Evolutionary conservation across 2,797 vertebrate species (phyloP).

Genomic region (Enteromius mattozi): DNA sequence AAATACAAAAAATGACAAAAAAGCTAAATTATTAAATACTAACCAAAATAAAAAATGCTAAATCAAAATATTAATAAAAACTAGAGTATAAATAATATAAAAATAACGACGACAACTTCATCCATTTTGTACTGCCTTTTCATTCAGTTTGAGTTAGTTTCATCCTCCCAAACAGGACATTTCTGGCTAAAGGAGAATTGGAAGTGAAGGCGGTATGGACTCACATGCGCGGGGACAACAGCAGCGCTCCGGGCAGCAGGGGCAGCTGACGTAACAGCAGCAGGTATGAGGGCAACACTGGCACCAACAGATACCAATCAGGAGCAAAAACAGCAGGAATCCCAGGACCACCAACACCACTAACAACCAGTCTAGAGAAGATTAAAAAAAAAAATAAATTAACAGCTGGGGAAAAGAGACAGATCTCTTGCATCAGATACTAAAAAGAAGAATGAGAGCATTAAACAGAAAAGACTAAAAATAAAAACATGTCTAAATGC

Average conservation of each 20-base stretch:
- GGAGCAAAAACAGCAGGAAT: constrained; percentile 79
- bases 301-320: constrained; percentile 91
- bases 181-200: background rate
- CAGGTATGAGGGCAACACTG: constrained; percentile 94
- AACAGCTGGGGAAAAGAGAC: background rate
- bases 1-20: background rate
- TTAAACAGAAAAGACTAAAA: constrained; percentile 5
- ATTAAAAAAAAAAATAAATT: background rate
- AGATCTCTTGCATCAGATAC: background rate
- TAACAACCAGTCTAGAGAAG: constrained; percentile 86
- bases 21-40: background rate
- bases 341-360: constrained; percentile 86
- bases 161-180: background rate
- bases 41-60: background rate
- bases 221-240: constrained; percentile 90
- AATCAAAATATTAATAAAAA: background rate
- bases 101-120: background rate
- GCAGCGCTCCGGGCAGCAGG: constrained; percentile 90
- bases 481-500: background rate
- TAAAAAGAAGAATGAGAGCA: background rate
- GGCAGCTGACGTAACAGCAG: constrained; percentile 91
- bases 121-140: background rate
- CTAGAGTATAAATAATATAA: background rate
- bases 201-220: constrained; percentile 61
- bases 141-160: background rate